Percentiles rank a stretch among this genome's conserved stretches.
Evolutionary conservation across 2,113 vertebrate species (phyloP).

Genomic region (Oreochromis tanganicae): DNA sequence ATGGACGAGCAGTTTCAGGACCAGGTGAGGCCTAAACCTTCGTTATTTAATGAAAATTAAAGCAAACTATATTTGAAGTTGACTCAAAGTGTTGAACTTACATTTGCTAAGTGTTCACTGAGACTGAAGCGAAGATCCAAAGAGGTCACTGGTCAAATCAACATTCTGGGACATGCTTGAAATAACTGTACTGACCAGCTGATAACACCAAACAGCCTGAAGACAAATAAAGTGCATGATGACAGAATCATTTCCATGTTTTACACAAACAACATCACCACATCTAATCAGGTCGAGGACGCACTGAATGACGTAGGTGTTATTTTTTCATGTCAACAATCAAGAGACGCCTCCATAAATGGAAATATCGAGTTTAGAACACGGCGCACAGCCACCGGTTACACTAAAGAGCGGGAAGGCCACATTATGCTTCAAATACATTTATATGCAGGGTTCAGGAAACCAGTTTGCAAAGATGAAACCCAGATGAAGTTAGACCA

Average conservation of each 20-base stretch:
- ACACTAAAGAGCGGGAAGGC: accelerated
- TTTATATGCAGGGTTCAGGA: not conserved
- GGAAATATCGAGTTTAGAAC: not conserved
- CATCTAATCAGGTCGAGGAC: not conserved
- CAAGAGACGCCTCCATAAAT: not conserved
- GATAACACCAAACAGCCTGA: not conserved
- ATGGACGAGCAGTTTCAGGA: not conserved
- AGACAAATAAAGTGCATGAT: not conserved
- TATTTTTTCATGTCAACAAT: not conserved
- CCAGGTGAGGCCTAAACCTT: not conserved
- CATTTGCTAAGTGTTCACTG: accelerated
- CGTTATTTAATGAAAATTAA: not conserved
- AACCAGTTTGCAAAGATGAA: not conserved
- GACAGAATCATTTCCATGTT: not conserved
- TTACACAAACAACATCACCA: not conserved
- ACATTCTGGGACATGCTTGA: not conserved
- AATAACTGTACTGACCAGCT: not conserved
- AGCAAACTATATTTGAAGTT: not conserved
- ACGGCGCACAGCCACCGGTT: not conserved
- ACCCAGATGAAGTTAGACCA: accelerated
- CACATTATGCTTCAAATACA: accelerated
- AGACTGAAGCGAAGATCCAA: not conserved
- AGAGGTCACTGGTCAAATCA: not conserved
- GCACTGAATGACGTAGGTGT: accelerated
- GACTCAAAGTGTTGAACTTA: not conserved